Evolutionary conservation across 2,888 invertebrate species (phyloP).

Genomic region (Helicoverpa assulta): DNA sequence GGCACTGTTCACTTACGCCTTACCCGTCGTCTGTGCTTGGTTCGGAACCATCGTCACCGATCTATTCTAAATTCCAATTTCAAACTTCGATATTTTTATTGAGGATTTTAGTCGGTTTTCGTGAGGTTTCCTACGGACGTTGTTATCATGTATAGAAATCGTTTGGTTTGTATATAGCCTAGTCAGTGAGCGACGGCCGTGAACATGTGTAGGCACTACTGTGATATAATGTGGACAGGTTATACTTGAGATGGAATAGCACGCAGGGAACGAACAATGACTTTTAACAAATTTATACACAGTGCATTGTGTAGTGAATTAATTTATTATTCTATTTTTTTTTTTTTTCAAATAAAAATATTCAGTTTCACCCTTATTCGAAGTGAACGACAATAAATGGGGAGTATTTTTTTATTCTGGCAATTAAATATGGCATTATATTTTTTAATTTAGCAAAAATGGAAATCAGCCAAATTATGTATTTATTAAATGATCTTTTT

Average conservation of each 20-base stretch:
- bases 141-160: conserved; percentile 56
- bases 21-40: conserved; percentile 96
- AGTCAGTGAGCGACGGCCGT: conserved; percentile 79
- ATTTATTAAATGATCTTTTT: conserved; percentile 83
- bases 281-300: conserved; percentile 74
- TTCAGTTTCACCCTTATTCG: conserved; percentile 60
- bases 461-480: conserved; percentile 82
- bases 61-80: conserved; percentile 92
- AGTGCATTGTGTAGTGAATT: conserved; percentile 70
- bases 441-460: conserved; percentile 60
- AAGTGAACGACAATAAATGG: conserved; percentile 82
- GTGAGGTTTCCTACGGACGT: conserved; percentile 32
- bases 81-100: conserved; percentile 1
- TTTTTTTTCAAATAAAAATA: conserved; percentile 42
- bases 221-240: conserved; percentile 75
- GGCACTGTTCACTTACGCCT: conserved; percentile 93
- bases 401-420: conserved; percentile 60
- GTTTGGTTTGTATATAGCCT: conserved; percentile 74
- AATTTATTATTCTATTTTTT: conserved; percentile 69
- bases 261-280: conserved; percentile 59
- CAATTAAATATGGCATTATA: conserved; percentile 62
- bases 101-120: conserved; percentile 1
- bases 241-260: conserved; percentile 46
- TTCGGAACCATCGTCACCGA: conserved; percentile 95
- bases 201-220: conserved; percentile 75